Evolutionary conservation across 2,113 vertebrate species (phyloP).

Genomic region (Apodemus sylvaticus): DNA sequence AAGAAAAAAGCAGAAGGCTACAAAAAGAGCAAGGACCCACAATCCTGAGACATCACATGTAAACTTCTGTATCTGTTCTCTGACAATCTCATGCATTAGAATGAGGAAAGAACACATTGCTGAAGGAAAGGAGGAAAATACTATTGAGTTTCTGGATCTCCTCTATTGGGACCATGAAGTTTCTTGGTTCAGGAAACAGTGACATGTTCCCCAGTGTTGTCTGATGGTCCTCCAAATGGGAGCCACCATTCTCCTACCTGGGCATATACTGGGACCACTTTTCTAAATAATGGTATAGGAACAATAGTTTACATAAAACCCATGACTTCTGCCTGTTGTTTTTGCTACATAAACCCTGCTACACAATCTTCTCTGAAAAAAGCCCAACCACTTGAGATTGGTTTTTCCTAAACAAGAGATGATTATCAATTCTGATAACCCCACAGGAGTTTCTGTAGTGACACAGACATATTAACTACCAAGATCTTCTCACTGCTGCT

Average conservation of each 20-base stretch:
- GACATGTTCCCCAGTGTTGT: not conserved
- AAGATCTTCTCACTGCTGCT: conserved; percentile 72
- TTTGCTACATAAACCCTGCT: conserved; percentile 9
- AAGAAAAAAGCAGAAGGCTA: not conserved
- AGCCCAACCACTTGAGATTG: conserved; percentile 31
- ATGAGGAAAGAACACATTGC: not conserved
- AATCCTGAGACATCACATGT: conserved; percentile 33
- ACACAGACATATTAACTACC: conserved; percentile 38
- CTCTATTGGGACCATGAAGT: not conserved
- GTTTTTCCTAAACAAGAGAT: conserved; percentile 52
- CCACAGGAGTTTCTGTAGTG: conserved; percentile 17
- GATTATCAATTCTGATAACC: conserved; percentile 15
- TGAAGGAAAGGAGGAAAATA: not conserved
- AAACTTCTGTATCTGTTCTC: conserved; percentile 1
- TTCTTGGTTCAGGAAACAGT: not conserved
- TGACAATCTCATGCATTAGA: not conserved
- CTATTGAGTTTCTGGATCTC: not conserved
- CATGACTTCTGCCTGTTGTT: not conserved
- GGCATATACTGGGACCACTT: not conserved
- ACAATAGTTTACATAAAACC: not conserved
- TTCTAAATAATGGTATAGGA: not conserved
- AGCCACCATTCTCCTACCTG: not conserved
- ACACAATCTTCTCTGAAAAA: conserved; percentile 35
- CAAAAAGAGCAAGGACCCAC: not conserved
- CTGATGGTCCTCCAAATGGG: not conserved